Conservation (phyloP, 2,113 vertebrate genomes). For the Thunnus maccoyii region DNA sequence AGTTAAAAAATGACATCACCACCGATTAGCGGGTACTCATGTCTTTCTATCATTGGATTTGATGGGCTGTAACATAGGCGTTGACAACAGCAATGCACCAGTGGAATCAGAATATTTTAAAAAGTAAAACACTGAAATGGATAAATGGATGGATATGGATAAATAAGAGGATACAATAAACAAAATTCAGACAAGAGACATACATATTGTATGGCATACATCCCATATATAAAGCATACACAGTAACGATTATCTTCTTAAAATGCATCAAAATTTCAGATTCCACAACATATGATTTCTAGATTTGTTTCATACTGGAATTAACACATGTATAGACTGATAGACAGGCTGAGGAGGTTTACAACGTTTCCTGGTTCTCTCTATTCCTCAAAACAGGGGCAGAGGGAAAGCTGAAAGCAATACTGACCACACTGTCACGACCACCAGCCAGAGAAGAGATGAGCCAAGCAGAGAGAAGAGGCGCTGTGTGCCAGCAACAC, state of each 20-base stretch:
- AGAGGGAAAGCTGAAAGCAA: conserved; percentile 50
- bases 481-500: conserved; percentile 26
- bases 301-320: background rate
- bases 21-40: background rate
- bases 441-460: conserved; percentile 40
- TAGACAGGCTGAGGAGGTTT: background rate
- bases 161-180: too few relatives aligned
- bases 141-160: too few relatives aligned
- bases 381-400: conserved; percentile 19
- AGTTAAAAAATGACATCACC: background rate
- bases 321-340: conserved; percentile 9
- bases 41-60: background rate
- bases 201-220: too few relatives aligned
- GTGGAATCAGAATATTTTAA: too few relatives aligned
- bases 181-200: too few relatives aligned
- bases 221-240: too few relatives aligned
- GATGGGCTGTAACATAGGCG: background rate
- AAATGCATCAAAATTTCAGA: too few relatives aligned
- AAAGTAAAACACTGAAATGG: too few relatives aligned
- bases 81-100: too few relatives aligned
- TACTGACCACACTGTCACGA: conserved; percentile 39
- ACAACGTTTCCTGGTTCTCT: conserved; percentile 18
- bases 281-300: background rate
- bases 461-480: conserved; percentile 44
- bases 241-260: too few relatives aligned